Conservation (phyloP, 2,113 vertebrate genomes). For the Corythaeola cristata region DNA sequence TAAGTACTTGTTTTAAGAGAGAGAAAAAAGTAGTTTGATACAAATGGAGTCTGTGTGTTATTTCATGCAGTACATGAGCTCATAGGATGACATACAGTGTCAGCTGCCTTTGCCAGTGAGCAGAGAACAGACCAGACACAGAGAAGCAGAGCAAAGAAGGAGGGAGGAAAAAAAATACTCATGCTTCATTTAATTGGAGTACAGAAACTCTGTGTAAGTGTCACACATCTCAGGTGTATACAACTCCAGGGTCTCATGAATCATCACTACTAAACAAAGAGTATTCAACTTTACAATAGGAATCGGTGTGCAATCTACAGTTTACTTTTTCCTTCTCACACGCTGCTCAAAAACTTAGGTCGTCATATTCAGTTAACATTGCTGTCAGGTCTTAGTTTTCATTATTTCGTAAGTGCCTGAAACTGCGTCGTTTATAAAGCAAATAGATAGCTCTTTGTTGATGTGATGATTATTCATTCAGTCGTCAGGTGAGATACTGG, state of each 20-base stretch:
- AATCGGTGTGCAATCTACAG: not conserved
- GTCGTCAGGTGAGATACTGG: not conserved
- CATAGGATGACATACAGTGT: not conserved
- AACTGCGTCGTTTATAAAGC: not conserved
- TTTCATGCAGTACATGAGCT: not conserved
- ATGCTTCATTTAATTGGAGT: not conserved
- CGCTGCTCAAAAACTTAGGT: not conserved
- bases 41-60: not conserved
- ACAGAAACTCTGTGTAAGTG: not conserved
- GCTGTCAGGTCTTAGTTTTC: not conserved
- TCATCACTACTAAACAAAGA: not conserved
- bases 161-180: not conserved
- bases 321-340: not conserved
- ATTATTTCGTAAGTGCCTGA: not conserved
- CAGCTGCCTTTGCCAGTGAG: not conserved
- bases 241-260: not conserved
- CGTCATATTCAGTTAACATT: not conserved
- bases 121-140: not conserved
- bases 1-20: not conserved
- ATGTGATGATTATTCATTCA: conserved; percentile 22
- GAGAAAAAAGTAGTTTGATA: not conserved
- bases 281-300: not conserved
- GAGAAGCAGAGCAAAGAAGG: not conserved
- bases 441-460: conserved; percentile 39
- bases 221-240: not conserved